Percentiles rank a stretch among this genome's conserved stretches.
phyloP scores from a whole-genome alignment of 2,888 invertebrate genomes.

The Cheilosia pagana region DNA sequence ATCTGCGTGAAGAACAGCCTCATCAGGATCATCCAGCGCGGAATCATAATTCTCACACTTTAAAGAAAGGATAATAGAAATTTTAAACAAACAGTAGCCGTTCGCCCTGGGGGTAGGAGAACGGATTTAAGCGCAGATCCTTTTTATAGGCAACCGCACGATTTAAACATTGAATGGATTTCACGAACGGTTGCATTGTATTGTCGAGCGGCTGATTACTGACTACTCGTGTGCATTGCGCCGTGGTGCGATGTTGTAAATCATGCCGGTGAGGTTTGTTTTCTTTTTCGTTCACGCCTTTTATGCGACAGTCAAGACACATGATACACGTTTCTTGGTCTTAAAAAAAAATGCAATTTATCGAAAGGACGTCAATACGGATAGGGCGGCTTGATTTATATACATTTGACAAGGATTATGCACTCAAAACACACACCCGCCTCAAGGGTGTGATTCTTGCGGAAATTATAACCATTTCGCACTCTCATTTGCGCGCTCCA shows the following conservation, averaged over 20 bases:
- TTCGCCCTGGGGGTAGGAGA: conserved; percentile 24
- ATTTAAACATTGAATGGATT: conserved; percentile 41
- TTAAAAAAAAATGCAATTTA: conserved; percentile 58
- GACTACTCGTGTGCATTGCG: conserved; percentile 8
- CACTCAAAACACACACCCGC: conserved; percentile 39
- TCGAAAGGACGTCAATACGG: conserved; percentile 27
- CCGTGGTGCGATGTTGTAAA: conserved; percentile 62
- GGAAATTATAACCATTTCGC: conserved; percentile 48
- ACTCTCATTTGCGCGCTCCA: conserved; percentile 59
- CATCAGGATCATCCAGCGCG: conserved; percentile 42
- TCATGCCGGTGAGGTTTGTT: conserved; percentile 39
- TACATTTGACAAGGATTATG: conserved; percentile 48
- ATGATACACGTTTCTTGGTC: conserved; percentile 45
- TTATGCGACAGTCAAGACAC: conserved; percentile 1
- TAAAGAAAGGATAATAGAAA: conserved; percentile 37
- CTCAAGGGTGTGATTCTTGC: conserved; percentile 56
- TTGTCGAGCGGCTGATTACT: conserved; percentile 35
- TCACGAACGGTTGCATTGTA: conserved; percentile 48
- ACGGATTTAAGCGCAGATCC: conserved; percentile 45
- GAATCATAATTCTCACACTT: conserved; percentile 71
- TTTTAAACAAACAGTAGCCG: conserved; percentile 60
- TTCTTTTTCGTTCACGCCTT: conserved; percentile 27
- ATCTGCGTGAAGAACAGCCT: conserved; percentile 19
- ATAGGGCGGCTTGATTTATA: conserved; percentile 48
- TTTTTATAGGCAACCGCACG: conserved; percentile 46